Evolutionary conservation across 2,888 invertebrate species (phyloP).

Genomic region (Neuroscelio doddi): DNA sequence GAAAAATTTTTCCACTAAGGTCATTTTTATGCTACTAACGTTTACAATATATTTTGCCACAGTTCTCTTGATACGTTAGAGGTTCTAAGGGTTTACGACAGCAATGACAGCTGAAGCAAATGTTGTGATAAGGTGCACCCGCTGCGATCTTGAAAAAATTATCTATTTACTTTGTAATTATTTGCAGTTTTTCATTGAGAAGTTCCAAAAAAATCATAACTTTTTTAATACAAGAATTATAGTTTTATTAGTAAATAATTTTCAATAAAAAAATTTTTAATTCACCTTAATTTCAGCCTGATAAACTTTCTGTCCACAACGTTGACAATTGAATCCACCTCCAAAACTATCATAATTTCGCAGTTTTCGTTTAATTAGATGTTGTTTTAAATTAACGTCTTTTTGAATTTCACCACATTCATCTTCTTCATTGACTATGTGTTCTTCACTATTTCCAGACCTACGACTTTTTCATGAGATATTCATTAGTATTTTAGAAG

Average conservation of each 20-base stretch:
- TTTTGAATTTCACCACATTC: slow-evolving; percentile 17
- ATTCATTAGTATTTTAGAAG: too few relatives aligned
- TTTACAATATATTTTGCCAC: slow-evolving; percentile 74
- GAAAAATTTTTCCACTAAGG: slow-evolving; percentile 7
- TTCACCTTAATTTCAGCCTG: slow-evolving; percentile 68
- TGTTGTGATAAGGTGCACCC: slow-evolving; percentile 72
- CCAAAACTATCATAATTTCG: slow-evolving; percentile 63
- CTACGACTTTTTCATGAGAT: too few relatives aligned
- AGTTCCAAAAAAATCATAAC: too few relatives aligned
- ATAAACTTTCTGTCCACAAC: slow-evolving; percentile 69
- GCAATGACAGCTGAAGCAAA: slow-evolving; percentile 74
- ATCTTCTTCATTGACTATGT: background rate
- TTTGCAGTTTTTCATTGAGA: too few relatives aligned
- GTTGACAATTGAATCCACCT: slow-evolving; percentile 65
- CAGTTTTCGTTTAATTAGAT: slow-evolving; percentile 35
- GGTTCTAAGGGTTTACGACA: slow-evolving; percentile 73
- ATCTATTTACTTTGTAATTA: slow-evolving; percentile 6
- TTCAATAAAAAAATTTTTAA: background rate
- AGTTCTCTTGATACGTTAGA: slow-evolving; percentile 72
- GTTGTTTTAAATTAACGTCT: slow-evolving; percentile 27
- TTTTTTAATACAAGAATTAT: too few relatives aligned
- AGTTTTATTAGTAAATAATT: too few relatives aligned
- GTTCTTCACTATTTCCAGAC: background rate
- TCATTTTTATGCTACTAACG: slow-evolving; percentile 66
- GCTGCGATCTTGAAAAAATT: slow-evolving; percentile 64